Evolutionary conservation across 2,113 vertebrate genomes (phyloP).

Genomic region (Picathartes gymnocephalus): DNA sequence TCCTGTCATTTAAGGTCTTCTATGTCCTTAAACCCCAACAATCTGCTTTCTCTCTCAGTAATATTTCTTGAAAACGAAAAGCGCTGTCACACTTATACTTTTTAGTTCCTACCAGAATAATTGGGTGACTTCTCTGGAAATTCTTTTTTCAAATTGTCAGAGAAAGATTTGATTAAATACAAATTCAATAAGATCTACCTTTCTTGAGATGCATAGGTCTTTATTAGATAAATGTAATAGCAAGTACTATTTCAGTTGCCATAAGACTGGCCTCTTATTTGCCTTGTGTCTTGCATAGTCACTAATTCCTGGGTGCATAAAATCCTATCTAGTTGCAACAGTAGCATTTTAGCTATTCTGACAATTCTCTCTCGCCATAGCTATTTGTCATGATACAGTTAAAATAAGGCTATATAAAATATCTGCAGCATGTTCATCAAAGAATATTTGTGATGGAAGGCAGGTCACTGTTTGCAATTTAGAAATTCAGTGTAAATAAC

Average conservation of each 20-base stretch:
- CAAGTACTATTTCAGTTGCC: neutral
- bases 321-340: neutral
- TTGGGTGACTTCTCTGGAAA: neutral
- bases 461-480: neutral
- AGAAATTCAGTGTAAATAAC: neutral
- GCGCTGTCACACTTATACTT: rapidly evolving
- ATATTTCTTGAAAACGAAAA: neutral
- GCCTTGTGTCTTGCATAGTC: neutral
- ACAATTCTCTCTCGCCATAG: neutral
- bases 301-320: neutral
- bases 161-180: neutral
- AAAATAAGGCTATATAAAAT: neutral
- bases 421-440: neutral
- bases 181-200: neutral
- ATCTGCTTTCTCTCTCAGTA: neutral
- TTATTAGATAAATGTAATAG: neutral
- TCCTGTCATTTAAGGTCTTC: neutral
- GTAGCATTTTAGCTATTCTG: neutral
- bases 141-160: neutral
- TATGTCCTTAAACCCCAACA: neutral
- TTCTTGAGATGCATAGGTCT: neutral
- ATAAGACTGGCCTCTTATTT: neutral
- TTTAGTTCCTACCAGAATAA: neutral
- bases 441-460: neutral
- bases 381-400: neutral